Percentiles rank a stretch among this genome's conserved stretches.
phyloP scores from a whole-genome alignment of 2,888 invertebrate species.

The Thelaira solivaga region DNA sequence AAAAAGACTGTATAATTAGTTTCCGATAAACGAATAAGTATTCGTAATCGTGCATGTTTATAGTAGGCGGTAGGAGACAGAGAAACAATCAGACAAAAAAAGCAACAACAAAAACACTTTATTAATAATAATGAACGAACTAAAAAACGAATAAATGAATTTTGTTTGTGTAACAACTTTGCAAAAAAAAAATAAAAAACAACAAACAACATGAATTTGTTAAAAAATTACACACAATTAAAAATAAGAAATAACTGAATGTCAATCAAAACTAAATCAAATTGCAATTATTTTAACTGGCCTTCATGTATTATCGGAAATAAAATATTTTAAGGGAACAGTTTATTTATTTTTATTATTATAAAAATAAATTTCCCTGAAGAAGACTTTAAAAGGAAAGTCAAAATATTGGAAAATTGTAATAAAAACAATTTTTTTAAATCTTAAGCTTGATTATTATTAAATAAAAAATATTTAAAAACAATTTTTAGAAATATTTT shows the following conservation, averaged over 20 bases:
- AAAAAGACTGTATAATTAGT: slow-evolving; percentile 73
- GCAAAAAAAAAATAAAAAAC: not conserved
- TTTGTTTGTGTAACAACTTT: slow-evolving; percentile 14
- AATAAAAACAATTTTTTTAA: too few relatives aligned
- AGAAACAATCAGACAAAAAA: too few relatives aligned
- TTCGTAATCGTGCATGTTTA: slow-evolving; percentile 7
- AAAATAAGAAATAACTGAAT: slow-evolving; percentile 15
- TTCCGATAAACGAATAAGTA: slow-evolving; percentile 69
- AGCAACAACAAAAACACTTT: slow-evolving; percentile 41
- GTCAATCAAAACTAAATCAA: not conserved
- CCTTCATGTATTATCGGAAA: too few relatives aligned
- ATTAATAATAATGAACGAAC: not conserved
- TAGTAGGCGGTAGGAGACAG: slow-evolving; percentile 4
- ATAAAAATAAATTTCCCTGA: too few relatives aligned
- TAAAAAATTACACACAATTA: not conserved
- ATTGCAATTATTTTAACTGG: too few relatives aligned
- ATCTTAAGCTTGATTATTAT: too few relatives aligned
- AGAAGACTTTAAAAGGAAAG: too few relatives aligned
- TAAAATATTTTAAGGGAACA: too few relatives aligned
- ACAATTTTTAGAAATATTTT: too few relatives aligned
- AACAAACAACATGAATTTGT: not conserved
- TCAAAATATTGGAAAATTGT: too few relatives aligned
- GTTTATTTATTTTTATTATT: too few relatives aligned
- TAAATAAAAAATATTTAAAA: too few relatives aligned
- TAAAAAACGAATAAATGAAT: slow-evolving; percentile 20